Evolutionary conservation across 2,797 vertebrate genomes (phyloP).

Genomic region (Takifugu ocellatus): DNA sequence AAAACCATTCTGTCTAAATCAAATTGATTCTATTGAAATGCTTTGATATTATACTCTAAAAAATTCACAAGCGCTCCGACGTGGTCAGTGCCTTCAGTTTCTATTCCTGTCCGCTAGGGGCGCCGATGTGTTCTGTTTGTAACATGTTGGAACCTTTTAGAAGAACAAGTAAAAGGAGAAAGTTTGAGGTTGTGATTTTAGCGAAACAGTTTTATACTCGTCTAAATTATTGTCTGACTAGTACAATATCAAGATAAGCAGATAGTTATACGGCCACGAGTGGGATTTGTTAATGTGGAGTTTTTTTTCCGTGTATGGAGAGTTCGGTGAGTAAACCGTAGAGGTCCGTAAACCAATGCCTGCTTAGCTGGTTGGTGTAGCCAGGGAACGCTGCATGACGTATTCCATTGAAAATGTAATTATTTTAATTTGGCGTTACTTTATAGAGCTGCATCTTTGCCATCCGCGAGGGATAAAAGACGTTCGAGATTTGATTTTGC

Average conservation of each 20-base stretch:
- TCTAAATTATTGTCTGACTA: not conserved
- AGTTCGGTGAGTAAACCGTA: conserved; percentile 24
- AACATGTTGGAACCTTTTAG: not conserved
- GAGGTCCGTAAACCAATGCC: not conserved
- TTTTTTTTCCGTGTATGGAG: not conserved
- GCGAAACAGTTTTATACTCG: not conserved
- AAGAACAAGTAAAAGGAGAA: conserved; percentile 25
- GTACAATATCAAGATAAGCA: not conserved
- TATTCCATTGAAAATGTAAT: not conserved
- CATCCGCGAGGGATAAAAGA: not conserved
- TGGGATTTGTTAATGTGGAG: too few species aligned
- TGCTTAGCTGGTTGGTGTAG: conserved; percentile 1
- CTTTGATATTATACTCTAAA: too few species aligned
- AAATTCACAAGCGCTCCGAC: too few species aligned
- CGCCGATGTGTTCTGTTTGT: too few species aligned
- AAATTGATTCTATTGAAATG: too few species aligned
- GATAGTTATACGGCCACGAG: too few species aligned
- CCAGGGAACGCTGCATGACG: not conserved
- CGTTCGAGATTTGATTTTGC: too few species aligned
- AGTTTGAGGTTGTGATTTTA: conserved; percentile 3
- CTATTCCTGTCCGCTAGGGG: too few species aligned
- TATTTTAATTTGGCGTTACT: not conserved
- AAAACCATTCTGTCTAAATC: too few species aligned
- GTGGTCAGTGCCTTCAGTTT: too few species aligned
- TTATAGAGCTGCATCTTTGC: not conserved